A percentile compares a stretch with the other conserved stretches of the same genome.
These are phyloP conservation scores for Yponomeuta evonymella DNA, from an alignment of 2,888 invertebrate genomes.

Conservation along the genomic window DNA sequence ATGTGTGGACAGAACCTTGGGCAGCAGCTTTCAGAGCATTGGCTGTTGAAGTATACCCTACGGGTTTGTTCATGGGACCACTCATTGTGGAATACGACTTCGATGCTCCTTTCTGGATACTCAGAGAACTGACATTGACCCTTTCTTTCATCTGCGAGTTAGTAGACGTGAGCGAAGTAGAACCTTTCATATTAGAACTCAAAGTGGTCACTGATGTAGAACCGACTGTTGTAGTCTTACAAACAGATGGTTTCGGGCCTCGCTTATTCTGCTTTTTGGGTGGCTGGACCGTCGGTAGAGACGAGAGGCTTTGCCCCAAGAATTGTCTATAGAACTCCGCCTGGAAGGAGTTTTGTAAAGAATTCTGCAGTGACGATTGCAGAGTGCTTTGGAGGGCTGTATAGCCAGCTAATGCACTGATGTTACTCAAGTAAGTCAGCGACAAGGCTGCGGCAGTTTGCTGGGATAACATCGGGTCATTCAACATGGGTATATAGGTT, in stretches of 20 bases:
- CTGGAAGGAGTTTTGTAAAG: constrained; percentile 55
- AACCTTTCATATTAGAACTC: constrained; percentile 5
- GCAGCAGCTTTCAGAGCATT: not conserved
- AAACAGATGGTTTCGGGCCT: constrained; percentile 39
- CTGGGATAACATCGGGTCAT: constrained; percentile 50
- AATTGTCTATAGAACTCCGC: constrained; percentile 65
- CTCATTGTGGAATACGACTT: not conserved
- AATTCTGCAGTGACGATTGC: constrained; percentile 47
- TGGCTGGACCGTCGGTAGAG: constrained; percentile 42
- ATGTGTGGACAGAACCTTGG: not conserved
- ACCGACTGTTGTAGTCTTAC: constrained; percentile 21
- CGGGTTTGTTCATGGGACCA: not conserved
- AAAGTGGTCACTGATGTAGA: constrained; percentile 20
- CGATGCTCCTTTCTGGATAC: not conserved
- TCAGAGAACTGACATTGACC: not conserved
- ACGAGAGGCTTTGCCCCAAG: constrained; percentile 47
- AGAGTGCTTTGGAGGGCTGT: constrained; percentile 46
- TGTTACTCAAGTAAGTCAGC: constrained; percentile 52
- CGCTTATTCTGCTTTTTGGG: constrained; percentile 61
- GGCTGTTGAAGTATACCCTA: not conserved
- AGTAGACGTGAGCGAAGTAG: not conserved
- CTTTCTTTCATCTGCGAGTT: not conserved
- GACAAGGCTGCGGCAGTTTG: constrained; percentile 60
- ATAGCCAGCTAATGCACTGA: constrained; percentile 54
- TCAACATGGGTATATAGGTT: constrained; percentile 56